Evolutionary conservation across 2,113 vertebrate genomes (phyloP), one percentile per base, ranked within the genome.

Genomic region (Psilopsiagon aymara): DNA sequence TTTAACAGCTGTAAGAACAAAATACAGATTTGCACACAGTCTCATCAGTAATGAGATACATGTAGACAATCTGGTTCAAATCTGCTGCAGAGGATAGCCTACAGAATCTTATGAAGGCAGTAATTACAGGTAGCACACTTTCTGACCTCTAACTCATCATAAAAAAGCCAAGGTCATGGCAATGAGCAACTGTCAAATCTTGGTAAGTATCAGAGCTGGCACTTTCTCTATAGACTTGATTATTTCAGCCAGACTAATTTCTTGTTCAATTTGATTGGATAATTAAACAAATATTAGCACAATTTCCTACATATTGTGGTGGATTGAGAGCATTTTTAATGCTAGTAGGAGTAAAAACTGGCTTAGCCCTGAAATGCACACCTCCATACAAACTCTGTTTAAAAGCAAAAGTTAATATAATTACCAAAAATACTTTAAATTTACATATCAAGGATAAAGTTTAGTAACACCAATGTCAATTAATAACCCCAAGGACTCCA

Each of bases 261-360:
- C 77, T 88, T 92, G 53, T 97, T 96, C 96, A 91, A 67, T 97
- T 92, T 90, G 86, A 89, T 82, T 91, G 66, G 60, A 80, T 97
- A 97, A 97, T 97, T 96, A 97, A 97, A 96, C 73, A 79, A 63
- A 28, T 52, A 90, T 88, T 93, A 90, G 66, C 82, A 82, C n/a
- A 47, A 74, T 96, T 96, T 84, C 77, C 86, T 78, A 41, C 51
- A 47, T 71, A 28, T 17, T 35, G 53, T 39, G 62, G 37, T 29
- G 44, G 55, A 51, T 4, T 59, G 55, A 87, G 31, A 73, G 78
- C 78, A 88, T 85, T 66, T 35, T 75, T 31, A 63, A 47, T 2
- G 3, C 49, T 44, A 28, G 33, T 2, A 68, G 31, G 29, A 51
- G 51, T 69, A 19, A 90, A 93, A 90, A 41, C 51, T 66, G 41